A percentile compares a stretch with the other conserved stretches of the same genome.
These are phyloP conservation scores for Andinoacara biseriatus DNA, from an alignment of 2,113 vertebrate genomes.

Conservation along the genomic window DNA sequence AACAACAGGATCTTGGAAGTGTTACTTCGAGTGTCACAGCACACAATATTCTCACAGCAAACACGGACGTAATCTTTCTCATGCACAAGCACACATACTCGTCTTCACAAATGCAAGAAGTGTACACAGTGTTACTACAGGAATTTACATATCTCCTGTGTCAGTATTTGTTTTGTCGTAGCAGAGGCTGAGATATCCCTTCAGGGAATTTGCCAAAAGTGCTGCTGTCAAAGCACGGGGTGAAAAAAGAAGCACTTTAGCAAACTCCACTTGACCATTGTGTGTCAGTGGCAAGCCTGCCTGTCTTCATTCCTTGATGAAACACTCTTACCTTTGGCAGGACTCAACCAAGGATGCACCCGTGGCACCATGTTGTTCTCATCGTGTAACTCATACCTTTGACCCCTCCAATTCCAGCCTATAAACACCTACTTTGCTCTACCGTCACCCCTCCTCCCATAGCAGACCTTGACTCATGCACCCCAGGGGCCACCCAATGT, in stretches of 20 bases:
- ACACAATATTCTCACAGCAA: conserved; percentile 11
- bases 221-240: neutral
- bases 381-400: conserved; percentile 40
- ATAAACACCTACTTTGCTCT: conserved; percentile 47
- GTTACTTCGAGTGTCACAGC: neutral
- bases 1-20: conserved; percentile 1
- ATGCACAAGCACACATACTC: neutral
- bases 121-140: neutral
- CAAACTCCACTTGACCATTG: neutral
- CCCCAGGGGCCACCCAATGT: conserved; percentile 69
- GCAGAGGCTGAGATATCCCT: conserved; percentile 4
- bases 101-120: neutral
- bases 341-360: conserved; percentile 31
- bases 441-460: conserved; percentile 37
- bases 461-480: conserved; percentile 65
- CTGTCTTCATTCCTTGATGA: conserved; percentile 25
- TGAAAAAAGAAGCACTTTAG: neutral
- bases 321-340: conserved; percentile 19
- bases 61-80: neutral
- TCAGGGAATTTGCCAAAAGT: conserved; percentile 5
- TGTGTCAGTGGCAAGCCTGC: neutral
- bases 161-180: conserved; percentile 31
- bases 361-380: conserved; percentile 39
- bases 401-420: conserved; percentile 44
- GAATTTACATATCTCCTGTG: conserved; percentile 12